Percentiles rank a stretch among this genome's conserved stretches.
phyloP scores from a whole-genome alignment of 2,888 invertebrate genomes.

The Drosophila austrosaltans region DNA sequence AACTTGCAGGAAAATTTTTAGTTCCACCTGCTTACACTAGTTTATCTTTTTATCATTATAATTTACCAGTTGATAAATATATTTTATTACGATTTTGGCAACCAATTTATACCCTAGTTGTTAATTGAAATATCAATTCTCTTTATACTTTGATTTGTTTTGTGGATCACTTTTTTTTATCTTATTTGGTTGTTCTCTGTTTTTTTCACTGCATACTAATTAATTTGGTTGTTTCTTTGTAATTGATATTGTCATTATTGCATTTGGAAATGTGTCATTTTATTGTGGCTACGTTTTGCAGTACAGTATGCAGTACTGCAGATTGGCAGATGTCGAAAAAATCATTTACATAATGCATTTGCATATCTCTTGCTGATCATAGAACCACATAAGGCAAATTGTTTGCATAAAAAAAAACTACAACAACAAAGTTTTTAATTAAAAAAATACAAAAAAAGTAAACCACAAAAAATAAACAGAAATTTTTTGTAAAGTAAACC shows the following conservation, averaged over 20 bases:
- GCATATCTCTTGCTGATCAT: constrained; percentile 23
- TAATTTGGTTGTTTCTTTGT: constrained; percentile 41
- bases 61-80: too few relatives aligned
- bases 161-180: neutral
- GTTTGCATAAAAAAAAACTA: constrained; percentile 34
- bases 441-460: constrained; percentile 55
- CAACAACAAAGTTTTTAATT: constrained; percentile 61
- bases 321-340: constrained; percentile 33
- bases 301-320: constrained; percentile 5
- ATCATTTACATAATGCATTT: constrained; percentile 31
- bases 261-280: constrained; percentile 60
- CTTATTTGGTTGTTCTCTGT: neutral
- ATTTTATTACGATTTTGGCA: too few relatives aligned
- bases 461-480: constrained; percentile 39
- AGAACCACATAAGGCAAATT: constrained; percentile 21
- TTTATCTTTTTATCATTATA: too few relatives aligned
- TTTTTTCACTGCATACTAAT: constrained; percentile 40
- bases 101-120: too few relatives aligned
- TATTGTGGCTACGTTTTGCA: constrained; percentile 40
- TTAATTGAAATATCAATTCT: neutral
- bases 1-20: too few relatives aligned
- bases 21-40: too few relatives aligned
- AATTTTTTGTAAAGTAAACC: constrained; percentile 51
- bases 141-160: neutral
- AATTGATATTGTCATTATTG: constrained; percentile 63